Base-by-base conservation (phyloP, 1,140 invertebrate genomes). In the Drosophila rufa region DNA sequence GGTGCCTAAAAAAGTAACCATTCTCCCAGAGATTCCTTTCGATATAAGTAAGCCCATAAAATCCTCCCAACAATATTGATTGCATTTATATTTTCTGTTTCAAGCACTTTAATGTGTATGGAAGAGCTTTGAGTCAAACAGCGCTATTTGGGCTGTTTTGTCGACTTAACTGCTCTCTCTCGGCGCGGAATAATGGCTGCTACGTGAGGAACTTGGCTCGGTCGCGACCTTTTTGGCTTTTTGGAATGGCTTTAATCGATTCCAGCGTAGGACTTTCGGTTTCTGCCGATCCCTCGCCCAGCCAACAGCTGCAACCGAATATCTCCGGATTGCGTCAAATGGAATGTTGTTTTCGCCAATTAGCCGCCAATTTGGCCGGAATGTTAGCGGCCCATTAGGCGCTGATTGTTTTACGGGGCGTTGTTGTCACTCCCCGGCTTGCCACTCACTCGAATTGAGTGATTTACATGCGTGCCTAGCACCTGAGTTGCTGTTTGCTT, bases 341-440 rank as follows among this genome's bases (percentile, higher is more conserved):
- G 80, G 86, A 80, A 78, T 80, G 81, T 73, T 81, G 75, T 82
- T 90, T 90, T 91, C 86, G 86, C 86, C 85, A 90, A 90, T 90
- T 90, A 90, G 85, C 68, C 70, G 60, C 75, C 75, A 91, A 90
- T 90, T 90, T 74, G 57, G 79, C 27, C 48, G 75, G 53, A 53
- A 79, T 74, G 60, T 59, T 62, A 57, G 53, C 70, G 53, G 57
- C 61, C 73, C 82, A 91, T 90, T 90, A 89, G 67, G 78, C 66
- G 58, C 47, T 85, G 85, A 90, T 90, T 75, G 58, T 71, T 79
- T 79, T 69, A 61, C 27, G 59, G 80, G 80, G 80, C 66, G 81
- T 89, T 33, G 56, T 67, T 42, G 56, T 67, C 64, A 55, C 67
- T 50, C 50, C 30, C 17, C 59, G 48, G 33, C 19, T 46, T 43